These are phyloP conservation scores for Dolomedes plantarius DNA, from an alignment of 2,888 invertebrate genomes.

Conservation along the genomic window DNA sequence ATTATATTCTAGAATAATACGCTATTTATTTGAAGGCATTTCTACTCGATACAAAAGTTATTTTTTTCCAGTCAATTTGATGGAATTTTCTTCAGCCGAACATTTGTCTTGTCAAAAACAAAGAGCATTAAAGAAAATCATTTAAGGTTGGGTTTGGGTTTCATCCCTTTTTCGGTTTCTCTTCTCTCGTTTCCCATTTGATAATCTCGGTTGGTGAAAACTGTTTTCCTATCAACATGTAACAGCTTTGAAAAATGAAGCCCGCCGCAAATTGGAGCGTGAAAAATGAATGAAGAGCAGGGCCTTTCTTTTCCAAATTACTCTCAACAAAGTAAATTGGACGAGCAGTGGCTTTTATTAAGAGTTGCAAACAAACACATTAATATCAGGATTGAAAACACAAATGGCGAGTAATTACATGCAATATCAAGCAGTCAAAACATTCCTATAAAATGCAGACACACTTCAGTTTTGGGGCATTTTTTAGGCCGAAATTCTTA, in stretches of 20 bases:
- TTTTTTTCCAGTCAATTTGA: constrained; percentile 63
- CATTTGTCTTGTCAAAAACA: constrained; percentile 70
- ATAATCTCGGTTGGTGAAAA: constrained; percentile 47
- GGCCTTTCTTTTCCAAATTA: constrained; percentile 48
- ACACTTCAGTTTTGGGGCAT: no score
- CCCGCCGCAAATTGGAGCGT: constrained; percentile 55
- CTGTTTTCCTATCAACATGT: constrained; percentile 68
- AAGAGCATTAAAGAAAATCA: constrained; percentile 67
- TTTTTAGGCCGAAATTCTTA: no score
- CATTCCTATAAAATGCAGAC: no score
- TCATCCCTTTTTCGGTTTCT: constrained; percentile 7
- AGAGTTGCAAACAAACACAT: constrained; percentile 38
- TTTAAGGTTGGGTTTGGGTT: constrained; percentile 56
- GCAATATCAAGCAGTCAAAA: no score
- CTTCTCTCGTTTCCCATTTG: constrained; percentile 4
- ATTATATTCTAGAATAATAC: constrained; percentile 64
- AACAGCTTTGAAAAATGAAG: constrained; percentile 69
- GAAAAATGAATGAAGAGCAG: constrained; percentile 66
- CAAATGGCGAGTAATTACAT: no score
- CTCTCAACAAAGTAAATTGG: constrained; percentile 54
- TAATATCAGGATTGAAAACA: constrained; percentile 33
- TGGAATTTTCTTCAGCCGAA: constrained; percentile 50
- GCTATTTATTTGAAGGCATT: constrained; percentile 63
- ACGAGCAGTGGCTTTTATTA: constrained; percentile 50
- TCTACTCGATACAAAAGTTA: constrained; percentile 35